These are phyloP conservation scores for Hartigia nigra DNA, from an alignment of 2,888 invertebrate genomes.

Conservation along the genomic window DNA sequence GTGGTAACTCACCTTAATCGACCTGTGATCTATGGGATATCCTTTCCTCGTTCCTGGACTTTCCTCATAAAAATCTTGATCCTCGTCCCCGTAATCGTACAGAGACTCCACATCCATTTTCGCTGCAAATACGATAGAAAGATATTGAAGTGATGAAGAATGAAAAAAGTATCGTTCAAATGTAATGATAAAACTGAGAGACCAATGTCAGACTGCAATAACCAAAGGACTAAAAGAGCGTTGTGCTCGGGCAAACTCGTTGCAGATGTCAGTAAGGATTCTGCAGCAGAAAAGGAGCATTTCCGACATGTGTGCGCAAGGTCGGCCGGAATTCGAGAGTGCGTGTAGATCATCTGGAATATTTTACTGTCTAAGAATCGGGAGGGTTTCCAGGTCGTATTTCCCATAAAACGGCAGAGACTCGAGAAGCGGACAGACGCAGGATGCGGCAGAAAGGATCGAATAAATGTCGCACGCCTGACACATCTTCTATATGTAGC, in stretches of 20 bases:
- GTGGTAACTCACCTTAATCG: constrained; percentile 54
- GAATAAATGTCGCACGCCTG: background rate
- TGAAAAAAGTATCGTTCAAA: background rate
- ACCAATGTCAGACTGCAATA: background rate
- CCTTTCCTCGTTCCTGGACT: constrained; percentile 65
- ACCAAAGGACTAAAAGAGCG: background rate
- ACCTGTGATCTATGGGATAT: constrained; percentile 61
- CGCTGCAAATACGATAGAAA: constrained; percentile 40
- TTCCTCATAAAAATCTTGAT: constrained; percentile 78
- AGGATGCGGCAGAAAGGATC: background rate
- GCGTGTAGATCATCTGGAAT: background rate
- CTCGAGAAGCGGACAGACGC: background rate
- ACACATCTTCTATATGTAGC: background rate
- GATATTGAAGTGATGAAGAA: background rate
- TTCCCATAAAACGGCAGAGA: background rate
- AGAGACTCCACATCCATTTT: constrained; percentile 66
- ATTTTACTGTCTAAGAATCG: background rate
- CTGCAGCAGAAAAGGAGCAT: background rate
- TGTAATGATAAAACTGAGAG: background rate
- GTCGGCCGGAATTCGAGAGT: background rate
- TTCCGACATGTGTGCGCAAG: constrained; percentile 2
- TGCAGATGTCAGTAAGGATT: background rate
- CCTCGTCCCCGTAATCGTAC: constrained; percentile 77
- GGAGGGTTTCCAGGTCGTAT: background rate
- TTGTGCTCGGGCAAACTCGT: background rate